Evolutionary conservation across 2,797 vertebrate genomes (phyloP).

Genomic region (Pseudocheirus occidentalis): DNA sequence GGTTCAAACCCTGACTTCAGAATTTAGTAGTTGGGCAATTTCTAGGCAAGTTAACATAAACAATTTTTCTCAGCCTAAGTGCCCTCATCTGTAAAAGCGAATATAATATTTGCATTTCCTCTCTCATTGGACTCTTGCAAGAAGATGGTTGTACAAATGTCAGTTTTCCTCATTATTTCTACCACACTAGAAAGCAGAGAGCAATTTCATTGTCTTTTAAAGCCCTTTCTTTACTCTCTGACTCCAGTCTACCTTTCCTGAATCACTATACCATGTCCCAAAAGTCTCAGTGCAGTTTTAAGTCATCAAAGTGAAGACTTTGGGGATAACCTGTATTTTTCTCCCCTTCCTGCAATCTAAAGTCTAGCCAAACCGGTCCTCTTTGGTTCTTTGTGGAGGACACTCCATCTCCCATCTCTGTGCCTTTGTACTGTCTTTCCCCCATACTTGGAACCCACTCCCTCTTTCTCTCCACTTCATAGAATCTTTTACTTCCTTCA

Average conservation of each 20-base stretch:
- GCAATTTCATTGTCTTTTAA: background rate
- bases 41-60: background rate
- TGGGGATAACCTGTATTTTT: background rate
- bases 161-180: background rate
- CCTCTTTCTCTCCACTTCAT: background rate
- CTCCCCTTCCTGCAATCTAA: background rate
- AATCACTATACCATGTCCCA: background rate
- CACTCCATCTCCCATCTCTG: background rate
- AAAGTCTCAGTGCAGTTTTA: background rate
- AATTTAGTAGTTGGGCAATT: background rate
- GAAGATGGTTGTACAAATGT: background rate
- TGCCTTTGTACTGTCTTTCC: background rate
- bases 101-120: background rate
- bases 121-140: background rate
- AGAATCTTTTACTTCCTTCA: background rate
- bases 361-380: background rate
- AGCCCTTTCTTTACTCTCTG: background rate
- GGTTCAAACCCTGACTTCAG: background rate
- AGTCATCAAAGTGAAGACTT: background rate
- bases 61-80: background rate
- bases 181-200: background rate
- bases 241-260: background rate
- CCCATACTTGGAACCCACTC: background rate
- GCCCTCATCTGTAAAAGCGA: background rate
- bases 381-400: background rate